Evolutionary conservation across 2,797 vertebrate species (phyloP), one percentile per base, ranked within the genome.

Genomic region (Prunella strophiata): DNA sequence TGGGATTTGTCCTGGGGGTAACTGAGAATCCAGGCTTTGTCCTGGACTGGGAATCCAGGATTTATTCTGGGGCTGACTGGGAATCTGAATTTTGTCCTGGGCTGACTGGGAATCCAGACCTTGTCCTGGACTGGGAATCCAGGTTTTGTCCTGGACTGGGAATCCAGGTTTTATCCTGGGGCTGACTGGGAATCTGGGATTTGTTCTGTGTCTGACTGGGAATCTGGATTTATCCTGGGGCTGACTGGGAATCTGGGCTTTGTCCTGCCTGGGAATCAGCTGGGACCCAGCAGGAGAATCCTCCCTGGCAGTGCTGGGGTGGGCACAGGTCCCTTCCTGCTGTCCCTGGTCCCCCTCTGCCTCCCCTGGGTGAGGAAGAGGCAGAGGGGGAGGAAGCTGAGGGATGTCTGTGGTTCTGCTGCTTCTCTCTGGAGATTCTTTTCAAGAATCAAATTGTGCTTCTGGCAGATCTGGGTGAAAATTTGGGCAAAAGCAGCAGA

Each of bases 181-280:
- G 7, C 13, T 48, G 23, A 13, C 19, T 54, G 30, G 14, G 10
- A 25, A 25, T 58, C 16, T 25, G 15, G n/a, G 7, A 6, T 55
- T 32, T 22, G 1, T 22, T 13, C 14, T 34, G n/a, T 22, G 22
- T 1, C 10, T 57, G 22, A 57, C 22, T 57, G 42, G 16, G 22
- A 23, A 63, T 43, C 15, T 6, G 52, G 8, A 1, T 45, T 8
- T 21, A 0, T 34, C 23, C 30, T 1, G 18, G 57, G 34, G 2
- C 8, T 34, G 7, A 18, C 8, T 65, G 63, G 23, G 12, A n/a
- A 18, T n/a, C 6, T 7, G 4, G 43, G 6, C 6, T 47, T 26
- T 66, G 3, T 38, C n/a, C 65, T 30, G 42, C 2, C 5, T 38
- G 36, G 36, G 36, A 32, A 32, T 32, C 26, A 48, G 26, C 47